Base-by-base conservation (phyloP, 2,797 vertebrate species). In the Peromyscus eremicus region DNA sequence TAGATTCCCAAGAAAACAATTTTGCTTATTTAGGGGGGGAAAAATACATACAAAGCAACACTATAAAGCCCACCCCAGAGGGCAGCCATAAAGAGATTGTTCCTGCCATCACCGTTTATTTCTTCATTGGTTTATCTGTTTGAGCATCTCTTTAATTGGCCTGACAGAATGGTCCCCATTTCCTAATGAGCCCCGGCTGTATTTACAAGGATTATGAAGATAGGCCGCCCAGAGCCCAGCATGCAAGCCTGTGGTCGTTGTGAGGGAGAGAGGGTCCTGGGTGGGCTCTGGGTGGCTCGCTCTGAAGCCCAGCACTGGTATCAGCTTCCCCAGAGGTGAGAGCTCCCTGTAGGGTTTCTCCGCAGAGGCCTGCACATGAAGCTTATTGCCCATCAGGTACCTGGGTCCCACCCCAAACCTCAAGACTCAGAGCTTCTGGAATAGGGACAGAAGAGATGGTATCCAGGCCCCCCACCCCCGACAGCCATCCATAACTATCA, bases 1-100 rank as follows among this genome's bases (percentile, higher is more conserved):
- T 87, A 23, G 80, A 37, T 40, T 80, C 92, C 91, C 97, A 94
- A 70, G 95, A 96, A 96, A 94, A 97, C 92, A 97, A 77, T 89
- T 91, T 95, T 94, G 88, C 92, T 97, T 96, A 94, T 94, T 97
- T 91, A 40, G 80, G 40, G 79, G 46, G 79, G 49, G 64, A 9
- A 6, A 29, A 64, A 87, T 66, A 86, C 94, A 93, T 43, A 93
- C 64, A 90, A 60, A 93, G 73, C 85, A 95, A 37, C 10, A 25
- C 83, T 75, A 37, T 83, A 94, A 97, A 96, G 81, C 92, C 94
- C 71, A 43, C 80, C 94, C 79, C 86, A 77, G 91, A 89, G 94
- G 96, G 49, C 66, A 94, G 73, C 66, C 64, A 40, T 70, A 86
- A 70, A 92, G 89, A 92, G 64, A 49, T 29, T 11, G 11, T 79